These are phyloP conservation scores for Lipotes vexillifer DNA, from an alignment of 2,113 vertebrate genomes.

Conservation along the genomic window DNA sequence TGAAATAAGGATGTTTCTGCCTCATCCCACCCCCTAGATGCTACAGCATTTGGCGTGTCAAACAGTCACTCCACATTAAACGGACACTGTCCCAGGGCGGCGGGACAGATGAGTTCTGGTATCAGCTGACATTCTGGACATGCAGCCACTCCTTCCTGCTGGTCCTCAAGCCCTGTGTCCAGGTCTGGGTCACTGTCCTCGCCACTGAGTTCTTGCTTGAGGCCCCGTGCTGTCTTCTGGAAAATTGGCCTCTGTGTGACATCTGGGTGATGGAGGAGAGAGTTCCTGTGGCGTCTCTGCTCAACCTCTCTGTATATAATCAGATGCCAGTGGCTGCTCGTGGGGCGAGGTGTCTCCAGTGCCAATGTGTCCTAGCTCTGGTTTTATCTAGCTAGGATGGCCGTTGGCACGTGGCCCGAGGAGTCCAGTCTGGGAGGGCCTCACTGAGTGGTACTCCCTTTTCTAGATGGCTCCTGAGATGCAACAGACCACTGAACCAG, in stretches of 20 bases:
- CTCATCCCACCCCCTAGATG: not conserved
- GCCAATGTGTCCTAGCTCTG: not conserved
- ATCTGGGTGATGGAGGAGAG: not conserved
- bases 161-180: not conserved
- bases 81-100: no score
- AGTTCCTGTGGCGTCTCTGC: not conserved
- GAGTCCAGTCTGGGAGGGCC: not conserved
- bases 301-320: not conserved
- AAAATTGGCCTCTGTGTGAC: not conserved
- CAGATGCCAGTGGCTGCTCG: not conserved
- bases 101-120: not conserved
- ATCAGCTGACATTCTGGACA: not conserved
- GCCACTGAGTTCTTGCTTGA: not conserved
- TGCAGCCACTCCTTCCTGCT: not conserved
- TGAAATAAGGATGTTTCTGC: not conserved
- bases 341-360: not conserved
- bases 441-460: not conserved
- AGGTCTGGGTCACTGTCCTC: not conserved
- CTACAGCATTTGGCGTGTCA: not conserved
- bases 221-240: not conserved
- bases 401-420: not conserved
- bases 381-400: accelerated
- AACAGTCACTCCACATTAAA: not conserved
- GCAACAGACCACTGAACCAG: not conserved
- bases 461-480: not conserved